These are phyloP conservation scores for Sylvietta virens DNA, from an alignment of 2,113 vertebrate genomes.

Conservation along the genomic window DNA sequence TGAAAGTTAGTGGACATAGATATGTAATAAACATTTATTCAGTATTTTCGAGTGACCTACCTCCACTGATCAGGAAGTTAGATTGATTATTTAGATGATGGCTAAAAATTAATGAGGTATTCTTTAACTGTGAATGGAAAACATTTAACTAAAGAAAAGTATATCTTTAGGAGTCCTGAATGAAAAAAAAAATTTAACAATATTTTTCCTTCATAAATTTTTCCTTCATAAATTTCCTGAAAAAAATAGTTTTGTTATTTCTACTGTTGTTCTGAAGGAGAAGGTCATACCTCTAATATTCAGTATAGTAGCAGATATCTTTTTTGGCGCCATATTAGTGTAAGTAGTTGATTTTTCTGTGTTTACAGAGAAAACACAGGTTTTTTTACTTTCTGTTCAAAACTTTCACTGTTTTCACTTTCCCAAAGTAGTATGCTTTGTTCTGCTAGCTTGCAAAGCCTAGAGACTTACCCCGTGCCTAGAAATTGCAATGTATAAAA, in stretches of 20 bases:
- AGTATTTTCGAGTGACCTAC: not conserved
- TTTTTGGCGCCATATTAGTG: not conserved
- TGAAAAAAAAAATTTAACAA: not conserved
- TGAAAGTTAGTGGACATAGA: not conserved
- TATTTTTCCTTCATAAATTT: not conserved
- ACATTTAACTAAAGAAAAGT: not conserved
- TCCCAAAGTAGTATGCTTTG: not conserved
- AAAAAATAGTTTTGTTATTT: not conserved
- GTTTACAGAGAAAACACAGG: not conserved
- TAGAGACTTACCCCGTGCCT: accelerated
- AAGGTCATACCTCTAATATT: not conserved
- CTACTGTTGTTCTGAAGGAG: not conserved
- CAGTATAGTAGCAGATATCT: not conserved
- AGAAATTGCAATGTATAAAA: not conserved
- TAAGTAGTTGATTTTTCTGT: not conserved
- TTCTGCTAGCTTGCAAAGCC: not conserved
- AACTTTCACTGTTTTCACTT: too few relatives aligned
- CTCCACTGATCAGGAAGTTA: not conserved
- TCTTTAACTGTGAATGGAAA: not conserved
- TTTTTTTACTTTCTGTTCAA: too few relatives aligned
- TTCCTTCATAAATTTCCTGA: not conserved
- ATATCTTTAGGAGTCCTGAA: not conserved
- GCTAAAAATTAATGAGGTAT: not conserved
- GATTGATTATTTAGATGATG: not conserved
- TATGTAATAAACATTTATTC: not conserved